phyloP scores from a whole-genome alignment of 1,140 invertebrate genomes.

The Zeugodacus cucurbitae region DNA sequence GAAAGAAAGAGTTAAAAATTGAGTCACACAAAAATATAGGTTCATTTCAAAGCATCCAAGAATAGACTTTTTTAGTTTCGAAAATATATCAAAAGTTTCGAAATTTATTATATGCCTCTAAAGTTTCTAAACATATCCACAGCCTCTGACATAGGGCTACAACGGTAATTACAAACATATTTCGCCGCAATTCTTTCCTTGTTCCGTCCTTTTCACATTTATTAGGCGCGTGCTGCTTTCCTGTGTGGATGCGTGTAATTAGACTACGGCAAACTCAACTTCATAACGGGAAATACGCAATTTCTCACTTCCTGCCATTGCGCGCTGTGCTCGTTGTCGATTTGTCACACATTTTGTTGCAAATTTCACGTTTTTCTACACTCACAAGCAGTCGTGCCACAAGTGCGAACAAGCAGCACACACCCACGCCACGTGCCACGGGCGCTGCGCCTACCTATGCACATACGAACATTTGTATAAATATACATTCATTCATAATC shows the following conservation, averaged over 20 bases:
- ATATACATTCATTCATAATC: background rate
- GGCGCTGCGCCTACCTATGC: background rate
- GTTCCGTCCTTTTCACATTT: background rate
- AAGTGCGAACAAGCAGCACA: background rate
- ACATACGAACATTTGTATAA: background rate
- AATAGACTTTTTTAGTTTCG: no score
- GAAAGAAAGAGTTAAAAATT: no score
- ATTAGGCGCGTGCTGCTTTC: no score
- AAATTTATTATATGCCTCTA: background rate
- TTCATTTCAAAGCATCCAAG: no score
- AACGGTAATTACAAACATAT: background rate
- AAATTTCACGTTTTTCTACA: background rate
- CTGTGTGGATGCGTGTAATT: background rate
- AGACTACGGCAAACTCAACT: background rate
- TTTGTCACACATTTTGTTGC: constrained; percentile 23
- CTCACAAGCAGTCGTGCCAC: background rate
- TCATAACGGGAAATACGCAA: constrained; percentile 11
- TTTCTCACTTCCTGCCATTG: background rate
- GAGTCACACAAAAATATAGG: no score
- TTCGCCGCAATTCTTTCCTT: background rate
- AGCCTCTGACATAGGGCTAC: background rate
- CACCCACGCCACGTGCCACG: background rate
- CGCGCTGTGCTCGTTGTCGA: background rate
- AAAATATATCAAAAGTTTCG: no score
- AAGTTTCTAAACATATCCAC: no score